Conservation (phyloP, 1,140 invertebrate genomes). For the Aphis craccivora region DNA sequence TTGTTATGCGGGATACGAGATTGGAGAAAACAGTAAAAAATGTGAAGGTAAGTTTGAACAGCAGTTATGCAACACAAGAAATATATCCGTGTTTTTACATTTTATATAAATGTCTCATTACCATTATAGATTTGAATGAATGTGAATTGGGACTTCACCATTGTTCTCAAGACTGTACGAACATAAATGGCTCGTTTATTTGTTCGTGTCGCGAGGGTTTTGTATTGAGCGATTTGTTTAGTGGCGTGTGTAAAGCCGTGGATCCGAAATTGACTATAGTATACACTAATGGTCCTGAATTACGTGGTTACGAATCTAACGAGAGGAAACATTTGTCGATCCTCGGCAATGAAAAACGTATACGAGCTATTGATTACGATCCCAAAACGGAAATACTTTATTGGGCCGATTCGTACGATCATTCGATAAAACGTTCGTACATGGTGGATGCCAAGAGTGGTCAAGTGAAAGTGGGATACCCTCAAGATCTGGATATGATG, state of each 20-base stretch:
- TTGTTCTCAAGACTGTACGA: slow-evolving; percentile 91
- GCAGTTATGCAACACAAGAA: background rate
- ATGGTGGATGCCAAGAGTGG: slow-evolving; percentile 82
- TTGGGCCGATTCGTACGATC: slow-evolving; percentile 91
- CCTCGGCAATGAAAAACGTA: slow-evolving; percentile 81
- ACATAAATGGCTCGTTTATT: slow-evolving; percentile 89
- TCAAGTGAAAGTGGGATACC: slow-evolving; percentile 80
- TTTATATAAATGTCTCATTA: background rate
- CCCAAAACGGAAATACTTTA: slow-evolving; percentile 83
- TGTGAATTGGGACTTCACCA: slow-evolving; percentile 82
- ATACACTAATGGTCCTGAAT: slow-evolving; percentile 81
- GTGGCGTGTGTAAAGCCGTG: slow-evolving; percentile 80
- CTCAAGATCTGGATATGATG: slow-evolving; percentile 87
- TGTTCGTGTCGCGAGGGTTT: slow-evolving; percentile 89
- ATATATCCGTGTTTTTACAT: background rate
- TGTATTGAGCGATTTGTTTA: slow-evolving; percentile 74
- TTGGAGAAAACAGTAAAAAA: slow-evolving; percentile 77
- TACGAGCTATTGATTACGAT: slow-evolving; percentile 89
- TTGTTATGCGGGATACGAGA: slow-evolving; percentile 89
- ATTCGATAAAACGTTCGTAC: slow-evolving; percentile 89
- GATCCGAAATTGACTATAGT: slow-evolving; percentile 69
- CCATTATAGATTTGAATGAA: slow-evolving; percentile 82
- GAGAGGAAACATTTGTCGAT: slow-evolving; percentile 77
- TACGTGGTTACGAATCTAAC: slow-evolving; percentile 76
- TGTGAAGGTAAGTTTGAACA: slow-evolving; percentile 68